A percentile compares a stretch with the other conserved stretches of the same genome.
phyloP scores from a whole-genome alignment of 2,888 invertebrate species.

The Congeria kusceri region DNA sequence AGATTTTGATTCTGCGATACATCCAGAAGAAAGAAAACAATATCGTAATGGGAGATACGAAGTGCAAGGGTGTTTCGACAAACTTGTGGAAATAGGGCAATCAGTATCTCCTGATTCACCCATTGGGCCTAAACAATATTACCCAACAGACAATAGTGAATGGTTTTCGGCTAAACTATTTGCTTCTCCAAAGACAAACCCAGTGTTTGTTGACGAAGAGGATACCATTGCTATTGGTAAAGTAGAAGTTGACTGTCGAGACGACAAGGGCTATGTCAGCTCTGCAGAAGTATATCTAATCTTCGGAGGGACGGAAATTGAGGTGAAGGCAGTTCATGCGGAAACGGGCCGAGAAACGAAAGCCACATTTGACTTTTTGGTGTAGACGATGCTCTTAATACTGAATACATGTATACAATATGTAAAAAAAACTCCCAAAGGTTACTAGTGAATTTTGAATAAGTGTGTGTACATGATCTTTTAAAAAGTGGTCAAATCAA shows the following conservation, averaged over 20 bases:
- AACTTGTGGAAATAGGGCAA: slow-evolving; percentile 47
- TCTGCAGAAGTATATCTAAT: slow-evolving; percentile 38
- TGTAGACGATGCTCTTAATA: background rate
- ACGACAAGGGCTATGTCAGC: slow-evolving; percentile 16
- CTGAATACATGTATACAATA: too few relatives aligned
- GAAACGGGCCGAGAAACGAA: slow-evolving; percentile 30
- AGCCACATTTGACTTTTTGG: slow-evolving; percentile 46
- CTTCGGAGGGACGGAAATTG: slow-evolving; percentile 58
- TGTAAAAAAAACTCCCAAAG: too few relatives aligned
- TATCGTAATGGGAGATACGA: background rate
- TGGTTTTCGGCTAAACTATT: slow-evolving; percentile 33
- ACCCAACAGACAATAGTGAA: background rate
- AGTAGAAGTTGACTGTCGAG: slow-evolving; percentile 31
- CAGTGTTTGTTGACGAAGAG: slow-evolving; percentile 40
- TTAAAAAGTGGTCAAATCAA: too few relatives aligned
- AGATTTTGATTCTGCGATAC: too few relatives aligned
- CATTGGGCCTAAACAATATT: background rate
- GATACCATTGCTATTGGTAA: slow-evolving; percentile 30
- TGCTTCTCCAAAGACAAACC: slow-evolving; percentile 36
- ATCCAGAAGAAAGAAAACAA: too few relatives aligned
- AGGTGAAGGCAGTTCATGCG: slow-evolving; percentile 39
- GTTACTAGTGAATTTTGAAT: too few relatives aligned
- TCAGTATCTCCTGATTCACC: slow-evolving; percentile 15
- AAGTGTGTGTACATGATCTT: too few relatives aligned
- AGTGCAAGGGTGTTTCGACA: slow-evolving; percentile 33